phyloP scores from a whole-genome alignment of 2,113 vertebrate species.

The Petrocephalus zakoni region DNA sequence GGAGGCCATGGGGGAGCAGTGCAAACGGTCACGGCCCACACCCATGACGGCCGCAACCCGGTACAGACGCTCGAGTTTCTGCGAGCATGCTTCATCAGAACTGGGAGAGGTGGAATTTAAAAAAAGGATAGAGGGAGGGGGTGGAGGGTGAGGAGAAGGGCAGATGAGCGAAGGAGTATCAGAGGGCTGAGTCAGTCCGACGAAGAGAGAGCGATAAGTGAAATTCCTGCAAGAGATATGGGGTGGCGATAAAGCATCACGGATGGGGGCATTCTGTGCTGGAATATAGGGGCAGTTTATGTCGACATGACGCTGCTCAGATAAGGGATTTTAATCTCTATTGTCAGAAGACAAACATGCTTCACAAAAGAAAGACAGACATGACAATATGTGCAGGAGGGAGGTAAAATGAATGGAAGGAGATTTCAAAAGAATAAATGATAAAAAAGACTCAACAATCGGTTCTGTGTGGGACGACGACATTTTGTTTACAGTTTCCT shows the following conservation, averaged over 20 bases:
- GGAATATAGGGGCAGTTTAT: conserved; percentile 48
- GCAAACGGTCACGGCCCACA: conserved; percentile 73
- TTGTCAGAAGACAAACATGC: conserved; percentile 65
- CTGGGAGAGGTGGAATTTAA: conserved; percentile 62
- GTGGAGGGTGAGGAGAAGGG: not conserved
- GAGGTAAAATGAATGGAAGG: not conserved
- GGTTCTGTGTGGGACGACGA: conserved; percentile 60
- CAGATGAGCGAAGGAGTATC: conserved; percentile 64
- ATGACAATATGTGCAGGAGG: conserved; percentile 65
- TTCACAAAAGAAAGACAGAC: conserved; percentile 60
- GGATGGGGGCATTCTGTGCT: not conserved
- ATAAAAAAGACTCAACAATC: conserved; percentile 61
- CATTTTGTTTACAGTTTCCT: conserved; percentile 65
- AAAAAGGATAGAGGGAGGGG: conserved; percentile 32
- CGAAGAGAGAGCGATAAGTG: conserved; percentile 57
- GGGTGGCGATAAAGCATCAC: conserved; percentile 45
- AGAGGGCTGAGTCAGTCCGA: conserved; percentile 55
- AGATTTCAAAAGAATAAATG: conserved; percentile 45
- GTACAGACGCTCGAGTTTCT: conserved; percentile 61
- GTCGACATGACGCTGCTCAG: conserved; percentile 55
- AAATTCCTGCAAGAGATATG: conserved; percentile 54
- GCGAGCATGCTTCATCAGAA: conserved; percentile 69
- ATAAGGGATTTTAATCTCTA: conserved; percentile 53
- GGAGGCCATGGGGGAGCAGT: conserved; percentile 60
- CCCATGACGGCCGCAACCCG: conserved; percentile 57